Base-by-base conservation (phyloP, 2,888 invertebrate genomes). In the Aricia artaxerxes region DNA sequence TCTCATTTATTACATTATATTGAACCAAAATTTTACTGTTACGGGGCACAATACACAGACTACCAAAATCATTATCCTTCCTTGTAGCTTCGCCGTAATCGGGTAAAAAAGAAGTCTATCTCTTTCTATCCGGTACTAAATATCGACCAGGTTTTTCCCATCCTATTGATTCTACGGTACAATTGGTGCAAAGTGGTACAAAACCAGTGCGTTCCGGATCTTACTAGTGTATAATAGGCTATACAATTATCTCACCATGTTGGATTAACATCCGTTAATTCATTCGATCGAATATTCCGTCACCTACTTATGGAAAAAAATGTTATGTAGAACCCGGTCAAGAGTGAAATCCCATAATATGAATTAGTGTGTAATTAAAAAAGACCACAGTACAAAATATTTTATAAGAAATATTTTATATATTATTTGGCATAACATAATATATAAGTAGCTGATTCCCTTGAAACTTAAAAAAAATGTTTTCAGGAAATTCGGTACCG, bases 101-200 rank as follows among this genome's bases (percentile, higher is more conserved):
- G 24, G 1, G 9, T 61, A 61, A 61, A 24, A n/a, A 61, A 61
- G 7, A n/a, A 24, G 61, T 4, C 24, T 61, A 7, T 61, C 61
- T 61, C 61, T 24, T 61, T 61, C 24, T 61, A 24, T 61, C 64
- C 24, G 64, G 64, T 31, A 64, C 64, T 64, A 64, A 64, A 11
- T 61, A 85, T 86, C 84, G 85, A 87, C 84, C 82, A 82, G 85
- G 86, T 89, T 84, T 86, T 87, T 88, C 85, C 84, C 86, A 84
- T 82, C 78, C 82, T 83, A 89, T 89, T 85, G 87, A 89, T 89
- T 86, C 83, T 86, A 82, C 84, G 83, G 85, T 85, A 85, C 86
- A 86, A 85, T 84, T 87, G 84, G 85, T 84, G 80, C 82, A 81
- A 82, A 82, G 80, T 81, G 81, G 80, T 78, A 81, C 81, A 81